Base-by-base conservation (phyloP, 2,797 vertebrate species). In the Dipus sagitta region DNA sequence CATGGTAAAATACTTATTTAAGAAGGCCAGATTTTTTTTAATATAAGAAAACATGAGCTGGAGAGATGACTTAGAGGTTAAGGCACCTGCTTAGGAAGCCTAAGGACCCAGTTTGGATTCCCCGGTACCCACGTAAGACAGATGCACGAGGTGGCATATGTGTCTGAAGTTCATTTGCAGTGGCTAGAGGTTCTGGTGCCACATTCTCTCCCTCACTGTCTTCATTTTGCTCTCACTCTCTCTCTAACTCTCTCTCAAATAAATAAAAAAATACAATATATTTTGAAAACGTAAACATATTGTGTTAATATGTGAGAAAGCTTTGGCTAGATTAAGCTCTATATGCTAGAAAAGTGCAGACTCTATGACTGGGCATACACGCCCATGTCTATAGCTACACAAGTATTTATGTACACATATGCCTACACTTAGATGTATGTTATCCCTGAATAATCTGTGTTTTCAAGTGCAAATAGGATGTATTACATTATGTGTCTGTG, bases 1-100 rank as follows among this genome's bases (percentile, higher is more conserved):
- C 13, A 86, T 23, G 4, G 62, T 91, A 92, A 94, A 93, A 75
- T 92, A 24, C 24, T 90, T 88, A 72, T 90, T 89, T 87, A 83
- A 24, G 65, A 92, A 17, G 30, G 94, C 91, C 2, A 72, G 26
- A 21, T 79, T 52, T 62, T 72, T 74, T 92, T 93, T 28, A 71
- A 52, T 52, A 6, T 76, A 93, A 76, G 8, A 60, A 79, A 90
- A 47, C 9, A 8, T 47, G 47, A 11, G 9, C 47, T 9, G 47
- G 47, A 47, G 47, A 47, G 47, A 47, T 47, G 9, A 11, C 47
- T 47, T 47, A 47, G 47, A 9, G 11, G 47, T 47, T 47, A 47
- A 47, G 47, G 47, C 47, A 47, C 47, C 11, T 47, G 47, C 47
- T 47, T 47, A 11, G 47, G 47, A 47, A 47, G 9, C 47, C 5